phyloP scores from a whole-genome alignment of 2,888 invertebrate species.

The Drosophila anomalata region DNA sequence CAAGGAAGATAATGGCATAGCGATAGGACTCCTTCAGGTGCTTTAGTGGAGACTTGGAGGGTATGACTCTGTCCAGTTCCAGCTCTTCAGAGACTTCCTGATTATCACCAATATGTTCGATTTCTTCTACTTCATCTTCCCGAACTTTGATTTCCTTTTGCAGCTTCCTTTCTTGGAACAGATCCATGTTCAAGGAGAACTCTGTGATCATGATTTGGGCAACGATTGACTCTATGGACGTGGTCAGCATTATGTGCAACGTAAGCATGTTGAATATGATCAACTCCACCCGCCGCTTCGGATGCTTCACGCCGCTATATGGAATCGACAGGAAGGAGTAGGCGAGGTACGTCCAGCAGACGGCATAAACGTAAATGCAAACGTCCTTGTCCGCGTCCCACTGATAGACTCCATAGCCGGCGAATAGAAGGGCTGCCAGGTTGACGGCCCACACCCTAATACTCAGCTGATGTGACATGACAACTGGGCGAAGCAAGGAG shows the following conservation, averaged over 20 bases:
- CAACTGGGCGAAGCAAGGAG: slow-evolving; percentile 57
- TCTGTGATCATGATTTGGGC: slow-evolving; percentile 84
- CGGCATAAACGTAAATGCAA: slow-evolving; percentile 85
- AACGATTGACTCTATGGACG: slow-evolving; percentile 91
- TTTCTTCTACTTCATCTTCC: background rate
- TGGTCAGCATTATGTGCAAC: slow-evolving; percentile 88
- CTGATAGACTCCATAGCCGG: slow-evolving; percentile 65
- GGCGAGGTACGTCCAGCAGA: slow-evolving; percentile 86
- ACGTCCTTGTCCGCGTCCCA: slow-evolving; percentile 83
- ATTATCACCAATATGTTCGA: background rate
- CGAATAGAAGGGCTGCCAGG: slow-evolving; percentile 57
- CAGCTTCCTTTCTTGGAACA: background rate
- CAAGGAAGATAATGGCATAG: slow-evolving; percentile 85
- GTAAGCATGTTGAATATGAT: slow-evolving; percentile 87
- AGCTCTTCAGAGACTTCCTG: slow-evolving; percentile 26
- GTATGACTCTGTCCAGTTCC: background rate
- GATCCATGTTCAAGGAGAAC: slow-evolving; percentile 54
- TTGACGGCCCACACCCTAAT: slow-evolving; percentile 52
- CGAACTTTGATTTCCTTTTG: background rate
- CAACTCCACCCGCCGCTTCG: slow-evolving; percentile 84
- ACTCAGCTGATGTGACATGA: slow-evolving; percentile 54
- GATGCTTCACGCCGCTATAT: slow-evolving; percentile 34
- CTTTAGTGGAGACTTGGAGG: slow-evolving; percentile 22
- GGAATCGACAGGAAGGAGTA: slow-evolving; percentile 62
- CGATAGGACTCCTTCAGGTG: slow-evolving; percentile 58